Conservation (phyloP, 2,888 invertebrate genomes). For the Agelastica alni region DNA sequence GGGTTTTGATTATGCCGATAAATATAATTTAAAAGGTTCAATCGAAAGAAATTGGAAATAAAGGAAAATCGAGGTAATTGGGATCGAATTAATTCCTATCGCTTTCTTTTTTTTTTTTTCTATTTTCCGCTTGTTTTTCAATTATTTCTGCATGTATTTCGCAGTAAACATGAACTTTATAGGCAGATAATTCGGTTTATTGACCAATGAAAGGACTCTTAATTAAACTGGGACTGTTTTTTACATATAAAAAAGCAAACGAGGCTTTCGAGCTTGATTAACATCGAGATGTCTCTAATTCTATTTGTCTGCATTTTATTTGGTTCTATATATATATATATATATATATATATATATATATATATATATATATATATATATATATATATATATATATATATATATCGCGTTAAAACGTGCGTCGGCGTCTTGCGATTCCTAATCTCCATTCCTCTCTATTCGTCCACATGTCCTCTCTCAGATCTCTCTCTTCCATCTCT, state of each 20-base stretch:
- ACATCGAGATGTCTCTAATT: neutral
- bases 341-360: no score
- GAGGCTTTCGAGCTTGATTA: neutral
- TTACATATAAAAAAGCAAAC: neutral
- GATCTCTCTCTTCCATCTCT: no score
- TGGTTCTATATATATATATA: no score
- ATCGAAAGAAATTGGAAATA: slow-evolving; percentile 23
- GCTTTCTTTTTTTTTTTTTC: slow-evolving; percentile 15
- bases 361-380: no score
- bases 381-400: no score
- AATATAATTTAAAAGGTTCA: slow-evolving; percentile 22
- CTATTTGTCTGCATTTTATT: no score
- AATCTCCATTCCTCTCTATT: no score
- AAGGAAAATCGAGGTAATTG: slow-evolving; percentile 23
- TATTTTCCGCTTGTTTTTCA: neutral
- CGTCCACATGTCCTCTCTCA: no score
- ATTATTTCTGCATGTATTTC: slow-evolving; percentile 1
- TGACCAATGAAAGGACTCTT: slow-evolving; percentile 15
- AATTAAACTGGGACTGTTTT: slow-evolving; percentile 10
- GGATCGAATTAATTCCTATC: slow-evolving; percentile 21
- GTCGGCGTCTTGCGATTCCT: no score
- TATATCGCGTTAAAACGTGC: no score
- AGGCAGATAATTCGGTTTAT: slow-evolving; percentile 12
- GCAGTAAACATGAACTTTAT: slow-evolving; percentile 14
- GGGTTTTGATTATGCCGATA: slow-evolving; percentile 10